phyloP scores from a whole-genome alignment of 1,140 invertebrate genomes.

The Caerostris extrusa region DNA sequence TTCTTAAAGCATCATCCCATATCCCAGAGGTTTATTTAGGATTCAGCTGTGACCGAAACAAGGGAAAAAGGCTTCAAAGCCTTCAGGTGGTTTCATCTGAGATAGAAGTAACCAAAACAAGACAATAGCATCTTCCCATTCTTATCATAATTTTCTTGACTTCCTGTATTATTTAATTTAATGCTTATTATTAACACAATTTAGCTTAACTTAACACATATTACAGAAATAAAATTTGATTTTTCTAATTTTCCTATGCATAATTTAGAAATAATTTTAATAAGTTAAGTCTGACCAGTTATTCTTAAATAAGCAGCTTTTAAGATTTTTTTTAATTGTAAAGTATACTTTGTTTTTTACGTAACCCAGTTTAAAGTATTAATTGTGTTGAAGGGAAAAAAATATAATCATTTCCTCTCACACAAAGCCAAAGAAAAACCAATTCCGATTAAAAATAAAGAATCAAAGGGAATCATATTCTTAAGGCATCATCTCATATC shows the following conservation, averaged over 20 bases:
- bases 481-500: conserved; percentile 3
- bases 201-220: too few relatives aligned
- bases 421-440: not conserved
- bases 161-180: too few relatives aligned
- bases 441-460: conserved; percentile 35
- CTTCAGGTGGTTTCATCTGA: conserved; percentile 72
- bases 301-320: too few relatives aligned
- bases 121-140: conserved; percentile 47
- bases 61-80: conserved; percentile 41
- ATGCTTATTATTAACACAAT: too few relatives aligned
- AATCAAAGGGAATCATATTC: conserved; percentile 37
- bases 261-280: too few relatives aligned
- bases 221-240: too few relatives aligned
- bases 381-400: too few relatives aligned
- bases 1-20: conserved; percentile 20
- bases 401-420: not conserved
- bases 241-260: too few relatives aligned
- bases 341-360: too few relatives aligned
- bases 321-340: too few relatives aligned
- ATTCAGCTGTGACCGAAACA: conserved; percentile 14
- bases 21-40: conserved; percentile 50
- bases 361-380: too few relatives aligned
- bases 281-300: too few relatives aligned
- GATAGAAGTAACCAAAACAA: conserved; percentile 73
- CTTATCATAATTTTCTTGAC: not conserved